Conservation (phyloP, 2,888 invertebrate genomes). For the Cantharis rustica region DNA sequence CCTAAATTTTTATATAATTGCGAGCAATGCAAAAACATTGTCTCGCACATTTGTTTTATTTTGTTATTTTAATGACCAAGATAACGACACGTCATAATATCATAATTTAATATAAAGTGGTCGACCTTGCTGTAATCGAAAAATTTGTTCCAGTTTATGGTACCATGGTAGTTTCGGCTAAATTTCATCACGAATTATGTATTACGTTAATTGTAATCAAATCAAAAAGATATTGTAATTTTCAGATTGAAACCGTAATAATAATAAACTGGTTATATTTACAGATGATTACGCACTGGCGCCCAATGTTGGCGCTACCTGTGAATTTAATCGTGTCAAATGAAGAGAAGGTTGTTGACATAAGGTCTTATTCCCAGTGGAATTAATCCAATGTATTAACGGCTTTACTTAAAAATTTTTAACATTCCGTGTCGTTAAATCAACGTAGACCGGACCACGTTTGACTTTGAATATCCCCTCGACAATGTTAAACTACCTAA, state of each 20-base stretch:
- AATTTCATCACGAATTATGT: not conserved
- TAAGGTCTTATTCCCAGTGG: not conserved
- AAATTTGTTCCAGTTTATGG: not conserved
- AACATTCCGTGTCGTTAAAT: not conserved
- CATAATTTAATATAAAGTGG: not conserved
- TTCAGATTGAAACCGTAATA: not conserved
- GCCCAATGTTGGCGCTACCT: not conserved
- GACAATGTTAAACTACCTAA: not conserved
- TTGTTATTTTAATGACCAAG: not conserved
- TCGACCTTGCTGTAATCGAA: not conserved
- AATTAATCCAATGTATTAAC: not conserved
- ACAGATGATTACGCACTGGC: slow-evolving; percentile 2
- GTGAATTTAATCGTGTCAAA: not conserved
- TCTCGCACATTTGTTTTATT: not conserved
- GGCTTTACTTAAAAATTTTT: not conserved
- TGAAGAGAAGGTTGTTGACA: not conserved
- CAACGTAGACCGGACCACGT: not conserved
- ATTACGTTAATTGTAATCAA: not conserved
- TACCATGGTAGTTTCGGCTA: not conserved
- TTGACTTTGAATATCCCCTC: not conserved
- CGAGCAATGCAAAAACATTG: not conserved
- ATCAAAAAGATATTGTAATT: not conserved
- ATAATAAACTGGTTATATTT: not conserved
- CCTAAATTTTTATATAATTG: not conserved
- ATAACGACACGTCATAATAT: not conserved